Evolutionary conservation across 2,113 vertebrate genomes (phyloP).

Genomic region (Hyaena hyaena): DNA sequence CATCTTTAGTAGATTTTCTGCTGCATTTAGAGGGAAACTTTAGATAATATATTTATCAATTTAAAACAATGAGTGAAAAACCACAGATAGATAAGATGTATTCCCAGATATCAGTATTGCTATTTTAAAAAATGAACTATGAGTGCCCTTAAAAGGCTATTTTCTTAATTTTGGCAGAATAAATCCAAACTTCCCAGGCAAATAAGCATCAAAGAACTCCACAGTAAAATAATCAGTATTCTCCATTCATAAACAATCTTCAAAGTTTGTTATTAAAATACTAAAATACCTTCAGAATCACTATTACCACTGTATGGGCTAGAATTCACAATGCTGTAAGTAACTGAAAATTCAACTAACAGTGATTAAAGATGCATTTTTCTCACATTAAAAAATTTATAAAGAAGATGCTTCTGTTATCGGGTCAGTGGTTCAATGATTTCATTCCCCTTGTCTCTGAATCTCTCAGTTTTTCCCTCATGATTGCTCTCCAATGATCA

Average conservation of each 20-base stretch:
- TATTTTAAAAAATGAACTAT: not conserved
- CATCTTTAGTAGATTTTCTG: not conserved
- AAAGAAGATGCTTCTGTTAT: not conserved
- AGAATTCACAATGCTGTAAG: not conserved
- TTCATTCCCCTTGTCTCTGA: not conserved
- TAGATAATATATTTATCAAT: not conserved
- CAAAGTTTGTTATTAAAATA: not conserved
- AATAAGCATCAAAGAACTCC: not conserved
- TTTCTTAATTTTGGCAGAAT: not conserved
- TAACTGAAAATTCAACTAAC: not conserved
- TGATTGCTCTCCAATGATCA: not conserved
- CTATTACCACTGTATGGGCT: not conserved
- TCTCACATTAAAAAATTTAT: not conserved
- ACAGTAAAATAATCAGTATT: not conserved
- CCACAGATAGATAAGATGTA: not conserved
- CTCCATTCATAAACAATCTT: not conserved
- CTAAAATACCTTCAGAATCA: not conserved
- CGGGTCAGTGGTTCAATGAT: not conserved
- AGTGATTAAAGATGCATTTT: not conserved
- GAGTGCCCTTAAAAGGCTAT: not conserved
- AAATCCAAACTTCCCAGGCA: not conserved
- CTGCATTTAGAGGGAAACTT: not conserved
- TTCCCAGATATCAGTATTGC: not conserved
- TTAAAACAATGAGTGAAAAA: not conserved
- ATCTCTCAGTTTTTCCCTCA: not conserved